Conservation (phyloP, 2,113 vertebrate genomes). For the Pandion haliaetus region DNA sequence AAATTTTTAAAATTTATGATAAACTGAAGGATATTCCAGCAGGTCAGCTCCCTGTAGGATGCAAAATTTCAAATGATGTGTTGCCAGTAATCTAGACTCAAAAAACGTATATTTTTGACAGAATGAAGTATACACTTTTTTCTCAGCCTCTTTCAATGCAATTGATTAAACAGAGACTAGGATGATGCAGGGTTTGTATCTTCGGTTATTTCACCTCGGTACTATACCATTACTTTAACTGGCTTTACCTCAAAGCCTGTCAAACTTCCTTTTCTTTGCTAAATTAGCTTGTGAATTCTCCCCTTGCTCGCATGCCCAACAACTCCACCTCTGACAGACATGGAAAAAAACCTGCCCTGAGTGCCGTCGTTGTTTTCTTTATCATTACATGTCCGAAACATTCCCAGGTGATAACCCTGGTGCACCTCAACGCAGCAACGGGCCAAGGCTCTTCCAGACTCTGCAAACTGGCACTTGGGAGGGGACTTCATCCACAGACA, state of each 20-base stretch:
- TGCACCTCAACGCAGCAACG: fast-evolving
- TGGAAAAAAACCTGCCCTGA: not conserved
- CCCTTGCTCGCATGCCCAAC: not conserved
- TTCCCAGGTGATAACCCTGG: not conserved
- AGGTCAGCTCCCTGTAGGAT: not conserved
- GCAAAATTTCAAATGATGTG: not conserved
- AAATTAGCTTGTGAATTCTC: not conserved
- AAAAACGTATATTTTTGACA: not conserved
- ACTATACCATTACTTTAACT: slow-evolving; percentile 4
- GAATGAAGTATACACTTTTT: not conserved
- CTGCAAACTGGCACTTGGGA: not conserved
- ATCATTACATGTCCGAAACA: fast-evolving
- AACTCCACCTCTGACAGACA: not conserved
- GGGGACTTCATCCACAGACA: not conserved
- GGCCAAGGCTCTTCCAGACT: not conserved
- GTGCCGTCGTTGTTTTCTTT: not conserved
- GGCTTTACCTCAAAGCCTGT: slow-evolving; percentile 43
- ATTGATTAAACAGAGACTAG: slow-evolving; percentile 12
- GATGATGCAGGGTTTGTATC: not conserved
- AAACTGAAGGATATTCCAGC: not conserved
- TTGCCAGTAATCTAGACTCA: not conserved
- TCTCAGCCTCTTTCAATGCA: not conserved
- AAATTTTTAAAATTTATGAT: not conserved
- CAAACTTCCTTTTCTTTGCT: slow-evolving; percentile 42
- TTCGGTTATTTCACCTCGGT: slow-evolving; percentile 25